Evolutionary conservation across 2,797 vertebrate genomes (phyloP), one percentile per base, ranked within the genome.

Genomic region (Tympanoctomys barrerae): DNA sequence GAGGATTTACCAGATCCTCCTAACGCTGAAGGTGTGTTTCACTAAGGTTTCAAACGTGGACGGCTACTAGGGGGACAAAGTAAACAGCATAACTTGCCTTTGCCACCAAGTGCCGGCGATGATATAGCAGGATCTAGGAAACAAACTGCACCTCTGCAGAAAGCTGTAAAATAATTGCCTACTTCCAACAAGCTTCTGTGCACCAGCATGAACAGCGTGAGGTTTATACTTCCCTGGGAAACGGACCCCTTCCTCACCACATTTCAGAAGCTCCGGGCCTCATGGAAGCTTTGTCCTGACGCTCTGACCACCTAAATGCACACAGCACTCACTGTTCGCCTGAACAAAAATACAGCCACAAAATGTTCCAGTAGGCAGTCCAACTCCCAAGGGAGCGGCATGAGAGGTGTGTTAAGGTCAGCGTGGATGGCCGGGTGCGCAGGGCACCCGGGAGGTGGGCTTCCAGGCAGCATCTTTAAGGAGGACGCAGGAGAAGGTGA

Each of bases 271-370:
- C 70, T 49, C 52, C 13, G 0, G 10, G 26, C 39, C 78, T 42
- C 36, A 7, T 2, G 28, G 78, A 36, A 54, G 19, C 61, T 73
- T 49, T 22, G 24, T 22, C 57, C 22, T 33, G n/a, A 87, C 87
- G 36, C 57, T 70, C 42, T 61, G 1, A 46, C 64, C 21, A 33
- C 81, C 52, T 11, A 46, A 28, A 33, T 52, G 49, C 79, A 24
- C 0, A 0, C 11, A 16, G 13, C 90, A 71, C 61, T 1, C 7
- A 22, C 36, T 42, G 59, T 57, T 22, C 31, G 13, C 11, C n/a
- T 3, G 39, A 39, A 71, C 2, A 12, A 1, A 26, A 82, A 68
- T 1, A 1, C 10, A 80, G 28, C 46, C 80, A 86, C 39, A 39
- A 59, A 78, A 46, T 39, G 14, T 68, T 31, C 79, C 79, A 22